These are phyloP conservation scores for Thereva unica DNA, from an alignment of 2,888 invertebrate genomes.

Conservation along the genomic window DNA sequence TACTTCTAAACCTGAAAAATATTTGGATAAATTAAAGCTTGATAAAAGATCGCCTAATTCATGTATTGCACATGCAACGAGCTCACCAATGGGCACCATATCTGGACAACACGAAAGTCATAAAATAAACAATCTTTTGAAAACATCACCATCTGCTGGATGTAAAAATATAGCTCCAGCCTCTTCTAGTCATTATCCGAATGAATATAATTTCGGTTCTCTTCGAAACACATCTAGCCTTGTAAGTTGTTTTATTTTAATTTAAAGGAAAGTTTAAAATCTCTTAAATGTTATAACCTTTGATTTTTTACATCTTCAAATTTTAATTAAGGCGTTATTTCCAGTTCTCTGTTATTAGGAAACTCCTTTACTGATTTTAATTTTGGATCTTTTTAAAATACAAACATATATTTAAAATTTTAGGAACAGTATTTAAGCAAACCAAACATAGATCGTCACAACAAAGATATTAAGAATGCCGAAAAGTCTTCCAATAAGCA, in stretches of 20 bases:
- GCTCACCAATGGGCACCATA: slow-evolving; percentile 33
- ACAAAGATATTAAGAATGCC: slow-evolving; percentile 42
- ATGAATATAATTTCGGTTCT: slow-evolving; percentile 38
- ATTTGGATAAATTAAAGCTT: slow-evolving; percentile 45
- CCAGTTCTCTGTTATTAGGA: background rate
- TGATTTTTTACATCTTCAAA: too few species aligned
- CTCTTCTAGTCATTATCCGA: slow-evolving; percentile 43
- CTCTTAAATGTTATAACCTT: too few species aligned
- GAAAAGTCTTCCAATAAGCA: slow-evolving; percentile 41
- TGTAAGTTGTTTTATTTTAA: slow-evolving; percentile 26
- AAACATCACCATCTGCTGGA: slow-evolving; percentile 35
- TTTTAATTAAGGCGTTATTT: background rate
- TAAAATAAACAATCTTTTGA: slow-evolving; percentile 41
- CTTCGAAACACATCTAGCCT: slow-evolving; percentile 37
- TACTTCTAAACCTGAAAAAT: slow-evolving; percentile 44
- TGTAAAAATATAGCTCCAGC: slow-evolving; percentile 34
- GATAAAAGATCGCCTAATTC: slow-evolving; percentile 40
- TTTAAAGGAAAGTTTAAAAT: background rate
- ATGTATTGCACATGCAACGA: slow-evolving; percentile 30
- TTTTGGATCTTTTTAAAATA: background rate
- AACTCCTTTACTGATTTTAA: background rate
- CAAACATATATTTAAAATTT: too few species aligned
- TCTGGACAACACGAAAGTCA: slow-evolving; percentile 24
- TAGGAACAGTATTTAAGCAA: slow-evolving; percentile 51
- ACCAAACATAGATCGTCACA: slow-evolving; percentile 58